These are phyloP conservation scores for Philypnodon macrostomus DNA, from an alignment of 2,797 vertebrate genomes.

Conservation along the genomic window DNA sequence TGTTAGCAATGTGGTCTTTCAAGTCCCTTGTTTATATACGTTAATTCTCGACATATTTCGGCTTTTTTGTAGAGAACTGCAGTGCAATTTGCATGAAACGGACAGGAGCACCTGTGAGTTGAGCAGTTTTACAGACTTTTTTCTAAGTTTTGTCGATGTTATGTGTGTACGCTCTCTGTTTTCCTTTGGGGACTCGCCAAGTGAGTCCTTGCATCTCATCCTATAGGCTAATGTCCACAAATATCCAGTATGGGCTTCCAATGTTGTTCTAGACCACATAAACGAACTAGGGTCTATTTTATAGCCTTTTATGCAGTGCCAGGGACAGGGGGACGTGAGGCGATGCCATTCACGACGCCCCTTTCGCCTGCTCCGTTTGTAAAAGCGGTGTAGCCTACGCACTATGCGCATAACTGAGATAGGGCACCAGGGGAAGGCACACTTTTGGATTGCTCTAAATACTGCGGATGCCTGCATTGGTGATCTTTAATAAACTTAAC, in stretches of 20 bases:
- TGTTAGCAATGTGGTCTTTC: too few relatives aligned
- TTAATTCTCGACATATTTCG: too few relatives aligned
- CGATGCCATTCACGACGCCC: constrained; percentile 21
- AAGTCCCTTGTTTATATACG: too few relatives aligned
- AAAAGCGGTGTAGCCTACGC: constrained; percentile 36
- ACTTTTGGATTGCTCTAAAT: neutral
- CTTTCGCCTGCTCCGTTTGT: constrained; percentile 9
- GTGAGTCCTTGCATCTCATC: constrained; percentile 10
- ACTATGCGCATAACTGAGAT: constrained; percentile 45
- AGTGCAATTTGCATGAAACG: neutral
- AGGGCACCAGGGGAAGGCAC: neutral
- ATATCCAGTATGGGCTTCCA: neutral
- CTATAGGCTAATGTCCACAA: neutral
- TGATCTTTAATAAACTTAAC: too few relatives aligned
- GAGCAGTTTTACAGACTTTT: constrained; percentile 21
- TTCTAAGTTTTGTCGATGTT: constrained; percentile 15
- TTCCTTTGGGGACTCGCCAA: constrained; percentile 9
- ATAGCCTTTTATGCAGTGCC: neutral
- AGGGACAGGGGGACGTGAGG: neutral
- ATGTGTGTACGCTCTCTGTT: neutral
- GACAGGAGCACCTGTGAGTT: neutral
- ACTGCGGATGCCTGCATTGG: too few relatives aligned
- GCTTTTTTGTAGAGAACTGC: neutral
- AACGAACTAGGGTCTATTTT: neutral
- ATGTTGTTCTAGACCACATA: neutral